Conservation (phyloP, 2,888 invertebrate genomes). For the Lumbricus terrestris region DNA sequence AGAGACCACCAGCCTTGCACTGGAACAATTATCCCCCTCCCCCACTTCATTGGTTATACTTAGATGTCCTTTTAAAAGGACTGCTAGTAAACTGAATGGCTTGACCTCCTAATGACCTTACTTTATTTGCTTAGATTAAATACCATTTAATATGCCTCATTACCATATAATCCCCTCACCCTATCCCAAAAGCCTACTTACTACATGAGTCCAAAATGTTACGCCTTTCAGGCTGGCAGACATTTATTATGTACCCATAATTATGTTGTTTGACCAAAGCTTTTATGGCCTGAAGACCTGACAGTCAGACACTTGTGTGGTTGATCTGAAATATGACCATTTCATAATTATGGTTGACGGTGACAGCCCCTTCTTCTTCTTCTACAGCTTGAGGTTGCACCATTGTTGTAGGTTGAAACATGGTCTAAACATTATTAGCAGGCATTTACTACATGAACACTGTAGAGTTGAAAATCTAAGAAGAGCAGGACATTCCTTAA, state of each 20-base stretch:
- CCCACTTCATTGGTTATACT: background rate
- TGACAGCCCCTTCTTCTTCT: background rate
- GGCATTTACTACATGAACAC: too few species aligned
- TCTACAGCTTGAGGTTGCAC: background rate
- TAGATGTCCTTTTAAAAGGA: background rate
- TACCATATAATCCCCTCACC: background rate
- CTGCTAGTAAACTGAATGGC: background rate
- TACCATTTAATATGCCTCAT: too few species aligned
- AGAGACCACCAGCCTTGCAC: background rate
- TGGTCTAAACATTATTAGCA: too few species aligned
- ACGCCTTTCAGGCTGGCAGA: background rate
- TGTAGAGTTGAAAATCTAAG: too few species aligned
- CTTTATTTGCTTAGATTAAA: background rate
- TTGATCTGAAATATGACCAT: background rate
- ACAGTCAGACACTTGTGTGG: background rate
- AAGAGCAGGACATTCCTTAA: too few species aligned
- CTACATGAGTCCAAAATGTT: background rate
- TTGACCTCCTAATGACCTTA: background rate
- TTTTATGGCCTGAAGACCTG: background rate
- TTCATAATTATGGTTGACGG: background rate
- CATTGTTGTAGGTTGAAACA: too few species aligned
- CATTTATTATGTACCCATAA: background rate
- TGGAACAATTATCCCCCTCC: too few species aligned
- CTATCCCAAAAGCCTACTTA: background rate
- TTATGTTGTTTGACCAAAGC: too few species aligned